Conservation (phyloP, 2,888 invertebrate species). For the Autographa pulchrina region DNA sequence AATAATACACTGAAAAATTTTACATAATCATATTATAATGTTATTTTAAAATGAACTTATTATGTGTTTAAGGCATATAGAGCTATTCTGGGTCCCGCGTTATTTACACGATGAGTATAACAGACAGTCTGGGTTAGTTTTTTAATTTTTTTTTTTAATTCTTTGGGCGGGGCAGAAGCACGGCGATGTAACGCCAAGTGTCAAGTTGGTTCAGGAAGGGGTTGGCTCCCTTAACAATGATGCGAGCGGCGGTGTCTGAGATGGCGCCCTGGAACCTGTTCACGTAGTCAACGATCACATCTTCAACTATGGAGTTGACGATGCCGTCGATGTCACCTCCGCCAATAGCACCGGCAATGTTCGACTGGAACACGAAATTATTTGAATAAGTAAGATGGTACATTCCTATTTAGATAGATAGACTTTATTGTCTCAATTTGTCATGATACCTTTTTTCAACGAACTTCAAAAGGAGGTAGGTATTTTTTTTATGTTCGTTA, state of each 20-base stretch:
- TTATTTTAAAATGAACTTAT: background rate
- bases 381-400: too few relatives aligned
- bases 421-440: too few relatives aligned
- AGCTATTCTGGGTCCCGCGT: background rate
- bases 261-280: constrained; percentile 80
- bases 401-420: too few relatives aligned
- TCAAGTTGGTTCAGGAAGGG: constrained; percentile 76
- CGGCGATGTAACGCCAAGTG: constrained; percentile 78
- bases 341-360: constrained; percentile 81
- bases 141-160: constrained; percentile 9
- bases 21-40: background rate
- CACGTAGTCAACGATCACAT: constrained; percentile 78
- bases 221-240: constrained; percentile 64
- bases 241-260: constrained; percentile 49
- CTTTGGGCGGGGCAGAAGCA: constrained; percentile 61
- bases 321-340: constrained; percentile 84
- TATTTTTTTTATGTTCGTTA: too few relatives aligned
- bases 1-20: background rate
- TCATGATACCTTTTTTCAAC: too few relatives aligned
- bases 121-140: constrained; percentile 14
- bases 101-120: background rate
- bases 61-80: background rate
- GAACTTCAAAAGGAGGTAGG: too few relatives aligned
- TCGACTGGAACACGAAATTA: constrained; percentile 68
- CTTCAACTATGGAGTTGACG: constrained; percentile 79